Conservation (phyloP, 92 coral and sea anemone species). For the Blastomussa wellsi region DNA sequence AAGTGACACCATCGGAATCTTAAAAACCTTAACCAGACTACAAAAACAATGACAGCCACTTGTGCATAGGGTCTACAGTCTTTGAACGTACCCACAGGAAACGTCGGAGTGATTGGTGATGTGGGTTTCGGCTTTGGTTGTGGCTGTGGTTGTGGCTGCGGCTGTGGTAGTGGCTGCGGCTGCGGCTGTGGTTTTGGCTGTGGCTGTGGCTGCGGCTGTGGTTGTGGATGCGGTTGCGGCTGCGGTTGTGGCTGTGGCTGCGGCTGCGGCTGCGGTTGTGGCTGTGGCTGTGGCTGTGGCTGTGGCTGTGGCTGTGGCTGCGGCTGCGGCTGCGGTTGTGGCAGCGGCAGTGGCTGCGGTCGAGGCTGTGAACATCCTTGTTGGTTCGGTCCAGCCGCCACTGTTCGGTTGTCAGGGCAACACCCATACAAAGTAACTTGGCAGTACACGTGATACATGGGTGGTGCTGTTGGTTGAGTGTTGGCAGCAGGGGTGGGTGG, state of each 20-base stretch:
- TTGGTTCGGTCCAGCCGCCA: constrained; percentile 80
- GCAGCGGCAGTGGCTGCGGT: neutral
- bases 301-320: neutral
- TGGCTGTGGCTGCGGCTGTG: constrained; percentile 2
- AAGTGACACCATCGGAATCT: too few relatives aligned
- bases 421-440: constrained; percentile 73
- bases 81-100: constrained; percentile 10
- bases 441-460: constrained; percentile 62
- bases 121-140: constrained; percentile 15
- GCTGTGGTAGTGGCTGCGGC: neutral
- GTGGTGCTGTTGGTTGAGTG: constrained; percentile 51
- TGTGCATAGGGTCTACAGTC: too few relatives aligned
- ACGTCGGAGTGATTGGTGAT: constrained; percentile 20
- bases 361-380: constrained; percentile 66
- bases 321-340: neutral
- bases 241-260: neutral
- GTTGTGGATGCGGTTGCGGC: neutral
- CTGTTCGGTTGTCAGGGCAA: constrained; percentile 85
- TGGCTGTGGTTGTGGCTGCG: neutral
- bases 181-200: constrained; percentile 5
- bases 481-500: constrained; percentile 2
- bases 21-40: too few relatives aligned
- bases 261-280: constrained; percentile 11
- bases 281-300: constrained; percentile 20
- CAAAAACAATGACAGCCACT: too few relatives aligned